Conservation (phyloP, 2,797 vertebrate genomes). For the Leuciscus waleckii region DNA sequence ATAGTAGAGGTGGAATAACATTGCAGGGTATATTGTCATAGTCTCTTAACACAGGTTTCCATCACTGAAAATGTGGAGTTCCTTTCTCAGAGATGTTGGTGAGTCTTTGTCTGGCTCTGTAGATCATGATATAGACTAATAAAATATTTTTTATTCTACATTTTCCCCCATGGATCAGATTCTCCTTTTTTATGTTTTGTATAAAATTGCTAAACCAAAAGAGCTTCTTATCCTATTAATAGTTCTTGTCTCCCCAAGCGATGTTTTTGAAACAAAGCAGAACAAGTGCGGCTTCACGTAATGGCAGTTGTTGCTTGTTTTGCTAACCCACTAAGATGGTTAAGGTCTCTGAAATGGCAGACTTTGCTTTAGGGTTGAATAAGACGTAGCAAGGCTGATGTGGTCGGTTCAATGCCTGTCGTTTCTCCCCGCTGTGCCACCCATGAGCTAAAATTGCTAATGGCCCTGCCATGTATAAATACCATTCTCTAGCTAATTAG, state of each 20-base stretch:
- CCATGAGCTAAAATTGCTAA: slow-evolving; percentile 80
- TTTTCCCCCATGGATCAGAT: background rate
- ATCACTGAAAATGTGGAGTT: background rate
- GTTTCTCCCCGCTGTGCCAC: slow-evolving; percentile 76
- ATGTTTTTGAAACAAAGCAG: slow-evolving; percentile 31
- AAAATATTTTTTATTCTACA: background rate
- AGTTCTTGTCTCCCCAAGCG: slow-evolving; percentile 20
- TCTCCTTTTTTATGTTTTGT: background rate
- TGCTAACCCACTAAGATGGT: slow-evolving; percentile 51
- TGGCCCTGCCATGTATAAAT: slow-evolving; percentile 81
- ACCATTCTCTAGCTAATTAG: slow-evolving; percentile 80
- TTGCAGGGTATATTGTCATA: background rate
- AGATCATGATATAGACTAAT: background rate
- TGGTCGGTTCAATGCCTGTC: slow-evolving; percentile 76
- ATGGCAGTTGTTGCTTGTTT: slow-evolving; percentile 52
- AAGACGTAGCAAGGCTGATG: slow-evolving; percentile 55
- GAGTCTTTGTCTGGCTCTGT: background rate
- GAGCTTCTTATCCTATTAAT: background rate
- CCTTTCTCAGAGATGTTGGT: background rate
- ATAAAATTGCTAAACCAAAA: background rate
- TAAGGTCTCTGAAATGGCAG: slow-evolving; percentile 54
- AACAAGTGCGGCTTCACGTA: slow-evolving; percentile 18
- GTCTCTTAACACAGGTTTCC: background rate
- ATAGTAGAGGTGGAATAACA: background rate
- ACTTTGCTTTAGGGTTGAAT: slow-evolving; percentile 51